Evolutionary conservation across 2,888 invertebrate genomes (phyloP), one percentile per base, ranked within the genome.

Genomic region (Drosophila buzzatii): DNA sequence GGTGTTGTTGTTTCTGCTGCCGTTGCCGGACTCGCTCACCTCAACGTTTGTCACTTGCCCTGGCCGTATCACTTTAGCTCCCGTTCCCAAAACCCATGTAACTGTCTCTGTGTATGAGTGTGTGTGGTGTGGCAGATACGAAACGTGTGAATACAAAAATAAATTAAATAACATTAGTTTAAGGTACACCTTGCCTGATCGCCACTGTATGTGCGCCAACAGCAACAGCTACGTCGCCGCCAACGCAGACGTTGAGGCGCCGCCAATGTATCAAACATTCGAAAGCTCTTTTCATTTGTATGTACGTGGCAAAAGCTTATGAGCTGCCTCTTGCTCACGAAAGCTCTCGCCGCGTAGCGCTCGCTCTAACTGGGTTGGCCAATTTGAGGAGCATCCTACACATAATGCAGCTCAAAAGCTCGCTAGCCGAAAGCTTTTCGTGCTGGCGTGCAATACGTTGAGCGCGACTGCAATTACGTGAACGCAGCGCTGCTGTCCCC

Each of bases 111-210:
- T 2, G 0, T 33, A 31, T 57, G 39, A 60, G 51, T 63, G 27
- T 60, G 45, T 66, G 20, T 61, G 56, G 56, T 35, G 18, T 39
- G 18, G 65, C 57, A 53, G 71, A 47, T 51, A 62, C 69, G 49
- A 73, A 85, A 89, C 76, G 86, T 88, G 89, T 90, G 90, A 86
- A 86, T 84, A 84, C 87, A 69, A 89, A 89, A 86, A 89, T 84
- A 89, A 90, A 89, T 89, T 81, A 86, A 86, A 90, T 89, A 86
- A 90, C 86, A 85, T 85, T 89, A 88, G 85, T 74, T 87, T 69
- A 60, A 82, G 83, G 90, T 85, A 85, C 85, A 85, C 85, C 90
- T 85, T 89, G 90, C 85, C 82, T 77, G 76, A 80, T 74, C 80
- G 77, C 81, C 88, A 85, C 83, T 76, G 88, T 85, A 59, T 55